phyloP scores from a whole-genome alignment of 2,113 vertebrate species.

The Spilogale gracilis region DNA sequence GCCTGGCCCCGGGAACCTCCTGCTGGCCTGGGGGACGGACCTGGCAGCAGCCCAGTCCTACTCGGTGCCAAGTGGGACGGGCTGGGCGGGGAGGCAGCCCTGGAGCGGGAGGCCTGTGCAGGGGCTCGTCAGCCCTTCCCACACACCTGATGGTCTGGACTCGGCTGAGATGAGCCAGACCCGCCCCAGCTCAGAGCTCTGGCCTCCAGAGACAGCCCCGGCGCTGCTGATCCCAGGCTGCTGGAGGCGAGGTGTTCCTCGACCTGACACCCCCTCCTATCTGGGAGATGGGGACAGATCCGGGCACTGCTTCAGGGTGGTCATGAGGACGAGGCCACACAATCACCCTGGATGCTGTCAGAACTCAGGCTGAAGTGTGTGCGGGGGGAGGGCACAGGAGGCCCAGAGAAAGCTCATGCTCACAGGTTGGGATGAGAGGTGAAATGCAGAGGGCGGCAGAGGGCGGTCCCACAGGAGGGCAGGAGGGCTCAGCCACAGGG shows the following conservation, averaged over 20 bases:
- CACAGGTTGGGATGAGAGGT: neutral
- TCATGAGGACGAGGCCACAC: accelerated
- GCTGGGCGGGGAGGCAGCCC: accelerated
- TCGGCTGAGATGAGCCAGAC: neutral
- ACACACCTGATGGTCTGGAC: neutral
- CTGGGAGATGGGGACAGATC: neutral
- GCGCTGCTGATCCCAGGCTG: accelerated
- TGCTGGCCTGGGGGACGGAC: accelerated
- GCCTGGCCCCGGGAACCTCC: neutral
- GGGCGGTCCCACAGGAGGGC: neutral
- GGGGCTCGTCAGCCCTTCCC: neutral
- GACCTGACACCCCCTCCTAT: accelerated
- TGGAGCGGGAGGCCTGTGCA: neutral
- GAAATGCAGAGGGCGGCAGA: too few relatives aligned
- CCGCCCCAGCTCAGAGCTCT: neutral
- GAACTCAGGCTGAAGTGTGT: accelerated
- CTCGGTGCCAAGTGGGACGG: neutral
- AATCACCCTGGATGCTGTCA: accelerated
- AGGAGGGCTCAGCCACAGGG: accelerated
- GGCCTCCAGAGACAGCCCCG: neutral
- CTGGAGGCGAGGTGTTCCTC: accelerated
- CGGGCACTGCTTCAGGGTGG: accelerated
- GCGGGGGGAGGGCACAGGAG: accelerated
- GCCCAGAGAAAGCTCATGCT: neutral
- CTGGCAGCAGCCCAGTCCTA: accelerated